phyloP scores from a whole-genome alignment of 2,888 invertebrate genomes.

The Timema podura region DNA sequence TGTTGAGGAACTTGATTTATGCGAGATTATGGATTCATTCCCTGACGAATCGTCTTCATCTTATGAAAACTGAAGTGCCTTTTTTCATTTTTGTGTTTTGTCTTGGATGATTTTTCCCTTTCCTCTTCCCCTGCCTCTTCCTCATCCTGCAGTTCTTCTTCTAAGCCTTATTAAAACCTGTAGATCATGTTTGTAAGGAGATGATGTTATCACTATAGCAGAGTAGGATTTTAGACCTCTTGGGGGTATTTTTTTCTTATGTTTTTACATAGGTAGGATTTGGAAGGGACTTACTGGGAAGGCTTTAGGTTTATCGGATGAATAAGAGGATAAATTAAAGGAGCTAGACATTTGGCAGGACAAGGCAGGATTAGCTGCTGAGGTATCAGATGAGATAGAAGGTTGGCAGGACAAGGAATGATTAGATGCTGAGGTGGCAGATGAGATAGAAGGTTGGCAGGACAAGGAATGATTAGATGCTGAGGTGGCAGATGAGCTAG shows the following conservation, averaged over 20 bases:
- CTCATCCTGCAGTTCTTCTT: neutral
- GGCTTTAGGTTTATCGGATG: no score
- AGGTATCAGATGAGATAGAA: no score
- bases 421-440: no score
- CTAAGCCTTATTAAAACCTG: neutral
- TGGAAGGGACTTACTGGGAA: no score
- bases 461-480: no score
- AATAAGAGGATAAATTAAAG: no score
- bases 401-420: no score
- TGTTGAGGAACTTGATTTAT: neutral
- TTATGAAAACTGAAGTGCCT: neutral
- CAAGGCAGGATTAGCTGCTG: no score
- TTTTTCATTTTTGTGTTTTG: neutral
- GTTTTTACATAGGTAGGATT: no score
- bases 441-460: neutral
- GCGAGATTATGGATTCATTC: neutral
- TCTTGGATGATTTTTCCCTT: neutral
- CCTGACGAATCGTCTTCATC: neutral
- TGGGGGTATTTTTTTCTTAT: no score
- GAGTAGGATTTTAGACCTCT: neutral
- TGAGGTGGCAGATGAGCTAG: neutral
- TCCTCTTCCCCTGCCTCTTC: neutral
- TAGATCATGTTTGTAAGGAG: slow-evolving; percentile 1
- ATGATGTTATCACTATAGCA: neutral
- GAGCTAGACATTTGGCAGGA: no score